Evolutionary conservation across 92 coral and sea anemone species (phyloP).

Genomic region (Pocillopora grandis): DNA sequence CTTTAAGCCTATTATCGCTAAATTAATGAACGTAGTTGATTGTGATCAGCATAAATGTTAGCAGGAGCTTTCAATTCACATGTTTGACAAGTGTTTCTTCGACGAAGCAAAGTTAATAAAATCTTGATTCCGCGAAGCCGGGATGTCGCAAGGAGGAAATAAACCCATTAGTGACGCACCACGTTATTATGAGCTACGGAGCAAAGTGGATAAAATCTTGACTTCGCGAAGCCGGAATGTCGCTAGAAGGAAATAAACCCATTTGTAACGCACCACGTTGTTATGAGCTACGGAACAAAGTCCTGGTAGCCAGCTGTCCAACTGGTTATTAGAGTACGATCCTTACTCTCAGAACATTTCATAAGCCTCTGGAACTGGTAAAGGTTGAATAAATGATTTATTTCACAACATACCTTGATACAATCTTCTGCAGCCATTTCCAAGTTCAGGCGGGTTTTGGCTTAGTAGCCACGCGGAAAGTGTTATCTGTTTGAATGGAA

Average conservation of each 20-base stretch:
- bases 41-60: background rate
- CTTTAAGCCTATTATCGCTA: background rate
- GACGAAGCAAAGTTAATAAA: background rate
- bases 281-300: too few species aligned
- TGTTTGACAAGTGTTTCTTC: background rate
- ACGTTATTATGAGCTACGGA: too few species aligned
- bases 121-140: too few species aligned
- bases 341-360: background rate
- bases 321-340: too few species aligned
- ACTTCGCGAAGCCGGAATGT: too few species aligned
- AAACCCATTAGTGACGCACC: too few species aligned
- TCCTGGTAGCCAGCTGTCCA: too few species aligned
- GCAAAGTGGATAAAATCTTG: too few species aligned
- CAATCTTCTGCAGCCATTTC: slow-evolving; percentile 28
- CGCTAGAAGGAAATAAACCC: too few species aligned
- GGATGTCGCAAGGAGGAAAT: too few species aligned
- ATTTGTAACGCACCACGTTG: too few species aligned
- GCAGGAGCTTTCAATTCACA: background rate
- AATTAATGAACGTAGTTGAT: background rate
- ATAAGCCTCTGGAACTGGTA: background rate
- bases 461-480: slow-evolving; percentile 13
- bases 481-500: too few species aligned
- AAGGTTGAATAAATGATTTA: background rate
- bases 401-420: slow-evolving; percentile 21
- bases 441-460: background rate